Evolutionary conservation across 2,113 vertebrate genomes (phyloP).

Genomic region (Sinocyclocheilus anophthalmus): DNA sequence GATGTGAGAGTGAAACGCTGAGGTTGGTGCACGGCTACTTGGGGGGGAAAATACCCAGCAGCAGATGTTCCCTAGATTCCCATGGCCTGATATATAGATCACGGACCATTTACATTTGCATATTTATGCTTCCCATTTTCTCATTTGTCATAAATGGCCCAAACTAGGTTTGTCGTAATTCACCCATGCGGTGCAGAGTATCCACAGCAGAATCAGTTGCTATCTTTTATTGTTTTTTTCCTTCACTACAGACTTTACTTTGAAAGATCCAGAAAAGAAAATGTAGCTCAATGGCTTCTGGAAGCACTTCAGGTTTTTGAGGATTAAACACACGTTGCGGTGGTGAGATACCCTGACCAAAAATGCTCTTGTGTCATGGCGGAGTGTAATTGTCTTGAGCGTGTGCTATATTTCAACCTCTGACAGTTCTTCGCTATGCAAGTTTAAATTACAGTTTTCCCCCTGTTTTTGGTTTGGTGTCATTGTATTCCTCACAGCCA

Average conservation of each 20-base stretch:
- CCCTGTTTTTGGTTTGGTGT: conserved; percentile 53
- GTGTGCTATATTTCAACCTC: conserved; percentile 55
- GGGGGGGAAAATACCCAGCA: conserved; percentile 39
- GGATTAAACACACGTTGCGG: conserved; percentile 36
- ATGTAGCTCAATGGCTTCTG: conserved; percentile 1
- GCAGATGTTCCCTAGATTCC: conserved; percentile 55
- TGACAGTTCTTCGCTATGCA: conserved; percentile 44
- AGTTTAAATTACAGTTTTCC: conserved; percentile 56
- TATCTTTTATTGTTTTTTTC: neutral
- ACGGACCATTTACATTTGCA: conserved; percentile 47
- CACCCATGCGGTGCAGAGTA: neutral
- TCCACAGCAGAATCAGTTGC: neutral
- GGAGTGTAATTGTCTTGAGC: conserved; percentile 41
- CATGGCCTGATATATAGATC: conserved; percentile 37
- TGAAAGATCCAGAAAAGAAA: conserved; percentile 16
- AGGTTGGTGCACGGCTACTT: conserved; percentile 38
- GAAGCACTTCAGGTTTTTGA: conserved; percentile 12
- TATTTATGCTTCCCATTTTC: conserved; percentile 52
- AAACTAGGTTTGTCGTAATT: conserved; percentile 30
- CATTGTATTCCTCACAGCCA: conserved; percentile 48
- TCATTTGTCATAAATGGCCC: conserved; percentile 33
- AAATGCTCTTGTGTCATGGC: conserved; percentile 43
- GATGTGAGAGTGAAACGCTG: conserved; percentile 38
- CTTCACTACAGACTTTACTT: conserved; percentile 5
- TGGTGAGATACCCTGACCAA: conserved; percentile 42